Base-by-base conservation (phyloP, 2,888 invertebrate species). In the Ophion costatus region DNA sequence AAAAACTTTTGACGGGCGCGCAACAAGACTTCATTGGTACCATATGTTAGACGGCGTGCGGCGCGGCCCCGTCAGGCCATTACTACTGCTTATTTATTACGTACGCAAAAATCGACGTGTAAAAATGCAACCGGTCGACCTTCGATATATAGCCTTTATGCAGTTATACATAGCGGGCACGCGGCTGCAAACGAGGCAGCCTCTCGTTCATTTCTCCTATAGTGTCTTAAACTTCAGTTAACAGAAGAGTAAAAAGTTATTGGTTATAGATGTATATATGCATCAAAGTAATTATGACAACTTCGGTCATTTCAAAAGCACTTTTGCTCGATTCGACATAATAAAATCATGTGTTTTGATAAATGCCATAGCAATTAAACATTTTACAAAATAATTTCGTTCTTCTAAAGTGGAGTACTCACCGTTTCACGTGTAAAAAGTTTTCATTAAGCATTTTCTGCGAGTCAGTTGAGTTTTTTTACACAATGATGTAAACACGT, bases 111-210 rank as follows among this genome's bases (percentile, higher is more conserved):
- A 91, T 90, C 89, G 87, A 87, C 87, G 88, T 89, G 90, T 89
- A 91, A 89, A 90, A 91, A 90, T 87, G 86, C 89, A 91, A 81
- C 81, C 86, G 75, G 92, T 91, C 92, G 92, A 92, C 92, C 92
- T 92, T 92, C 92, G 91, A 91, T 92, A 90, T 90, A 91, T 82
- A 84, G 59, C 90, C 89, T 87, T 63, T 67, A 75, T 76, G 80
- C 73, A 80, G 59, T 59, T 51, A n/a, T 79, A 73, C 73, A 51
- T 70, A 45, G 63, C 57, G 71, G 61, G 82, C 80, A 76, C 76
- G 66, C 66, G 56, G 76, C 59, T 69, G 64, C 64, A 64, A 56
- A 29, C 75, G 64, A 66, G 76, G 56, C 73, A 73, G 69, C 57
- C 80, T 88, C 77, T 79, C 80, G 66, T 81, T 83, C 57, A 59